Base-by-base conservation (phyloP, 2,888 invertebrate species). In the Diplolepis rosae region DNA sequence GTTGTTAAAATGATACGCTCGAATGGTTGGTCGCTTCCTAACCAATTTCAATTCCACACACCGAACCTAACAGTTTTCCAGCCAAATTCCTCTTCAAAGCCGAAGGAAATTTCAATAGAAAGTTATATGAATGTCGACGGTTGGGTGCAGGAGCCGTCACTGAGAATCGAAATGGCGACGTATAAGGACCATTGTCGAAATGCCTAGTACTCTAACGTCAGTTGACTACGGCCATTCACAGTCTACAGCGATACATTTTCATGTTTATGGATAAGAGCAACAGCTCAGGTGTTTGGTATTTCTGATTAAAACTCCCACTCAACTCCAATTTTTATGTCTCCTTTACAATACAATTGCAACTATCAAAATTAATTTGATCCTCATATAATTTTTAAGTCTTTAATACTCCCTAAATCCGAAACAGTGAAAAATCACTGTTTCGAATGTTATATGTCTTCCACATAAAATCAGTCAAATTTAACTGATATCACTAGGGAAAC, bases 51-150 rank as follows among this genome's bases (percentile, higher is more conserved):
- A 74, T 74, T 74, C 70, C 67, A 70, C 70, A 71, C 65, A 66
- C 67, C 67, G 66, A 73, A 71, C 50, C 65, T 69, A 74, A 71
- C 74, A 71, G 74, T 74, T 71, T 77, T 72, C 61, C 66, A 71
- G 73, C 69, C 65, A 74, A 75, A 77, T 76, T 74, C 50, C 74
- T 71, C 71, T 79, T 77, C 78, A 75, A 79, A 80, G 74, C 81
- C 80, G 78, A 56, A 77, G 79, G 80, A 83, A 79, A 79, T 78
- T 82, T 83, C 81, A 83, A 83, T 84, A 74, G 83, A 82, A 84
- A 82, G 82, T 82, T 82, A 80, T 80, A 79, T 82, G 82, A 82
- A 81, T 84, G 83, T 83, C 82, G 75, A 76, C 78, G 76, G n/a
- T 77, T 77, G 78, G 76, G 76, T 79, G 78, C 78, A 76, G 77